Conservation (phyloP, 2,888 invertebrate genomes). For the Leptarthrus brevirostris region DNA sequence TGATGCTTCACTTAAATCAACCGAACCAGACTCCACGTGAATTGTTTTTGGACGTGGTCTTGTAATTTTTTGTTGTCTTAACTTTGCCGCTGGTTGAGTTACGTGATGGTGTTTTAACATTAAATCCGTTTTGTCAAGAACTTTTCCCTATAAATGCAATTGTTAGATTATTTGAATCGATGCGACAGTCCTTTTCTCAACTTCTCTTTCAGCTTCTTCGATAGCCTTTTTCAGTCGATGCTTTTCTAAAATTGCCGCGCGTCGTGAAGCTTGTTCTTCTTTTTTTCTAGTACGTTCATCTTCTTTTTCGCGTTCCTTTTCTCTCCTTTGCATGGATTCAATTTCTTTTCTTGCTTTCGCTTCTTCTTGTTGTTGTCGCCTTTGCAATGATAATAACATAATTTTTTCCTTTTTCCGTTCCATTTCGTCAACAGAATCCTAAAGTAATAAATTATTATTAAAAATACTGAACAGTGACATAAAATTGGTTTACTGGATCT, state of each 20-base stretch:
- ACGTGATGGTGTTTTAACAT: constrained; percentile 70
- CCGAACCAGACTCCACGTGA: constrained; percentile 85
- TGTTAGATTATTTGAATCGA: neutral
- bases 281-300: constrained; percentile 79
- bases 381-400: constrained; percentile 87
- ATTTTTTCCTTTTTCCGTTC: constrained; percentile 92
- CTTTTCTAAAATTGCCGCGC: constrained; percentile 90
- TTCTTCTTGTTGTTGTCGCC: constrained; percentile 92
- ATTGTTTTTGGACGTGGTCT: constrained; percentile 91
- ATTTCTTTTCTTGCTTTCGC: constrained; percentile 85
- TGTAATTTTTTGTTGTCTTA: constrained; percentile 74
- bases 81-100: constrained; percentile 69
- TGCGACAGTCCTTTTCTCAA: too few species aligned
- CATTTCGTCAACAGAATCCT: constrained; percentile 91
- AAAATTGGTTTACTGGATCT: constrained; percentile 72
- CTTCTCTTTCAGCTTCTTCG: constrained; percentile 90
- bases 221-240: constrained; percentile 93
- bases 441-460: constrained; percentile 53
- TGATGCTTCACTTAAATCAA: constrained; percentile 82
- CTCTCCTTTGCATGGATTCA: constrained; percentile 79
- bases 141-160: constrained; percentile 75
- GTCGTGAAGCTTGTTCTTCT: constrained; percentile 87
- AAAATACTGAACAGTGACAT: constrained; percentile 9
- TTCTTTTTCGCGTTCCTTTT: constrained; percentile 79
- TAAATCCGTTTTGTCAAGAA: constrained; percentile 77